Percentiles rank a stretch among this genome's conserved stretches.
Evolutionary conservation across 2,888 invertebrate species (phyloP).

Genomic region (Plusia festucae): DNA sequence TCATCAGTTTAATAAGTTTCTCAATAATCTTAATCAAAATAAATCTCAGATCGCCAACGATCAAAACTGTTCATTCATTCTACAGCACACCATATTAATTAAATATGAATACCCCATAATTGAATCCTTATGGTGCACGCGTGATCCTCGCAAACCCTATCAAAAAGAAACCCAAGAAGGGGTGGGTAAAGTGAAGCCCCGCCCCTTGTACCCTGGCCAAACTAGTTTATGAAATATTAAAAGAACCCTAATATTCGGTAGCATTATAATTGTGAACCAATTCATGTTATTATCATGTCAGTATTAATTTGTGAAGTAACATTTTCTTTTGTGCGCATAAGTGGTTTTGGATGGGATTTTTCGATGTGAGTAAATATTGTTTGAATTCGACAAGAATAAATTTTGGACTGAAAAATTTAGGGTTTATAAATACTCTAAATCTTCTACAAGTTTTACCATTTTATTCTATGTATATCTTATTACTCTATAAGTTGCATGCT

Average conservation of each 20-base stretch:
- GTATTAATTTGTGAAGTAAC: conserved; percentile 79
- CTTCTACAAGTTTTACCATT: background rate
- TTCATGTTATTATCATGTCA: conserved; percentile 87
- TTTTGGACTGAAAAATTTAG: conserved; percentile 20
- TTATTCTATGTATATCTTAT: too few species aligned
- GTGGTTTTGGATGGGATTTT: conserved; percentile 73
- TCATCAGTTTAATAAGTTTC: too few species aligned
- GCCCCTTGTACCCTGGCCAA: conserved; percentile 71
- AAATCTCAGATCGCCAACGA: conserved; percentile 56
- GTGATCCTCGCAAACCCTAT: conserved; percentile 69
- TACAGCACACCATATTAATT: conserved; percentile 80
- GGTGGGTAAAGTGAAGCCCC: conserved; percentile 75
- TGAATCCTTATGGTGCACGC: conserved; percentile 82
- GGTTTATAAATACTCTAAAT: background rate
- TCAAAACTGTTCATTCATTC: conserved; percentile 67
- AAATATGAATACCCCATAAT: conserved; percentile 87
- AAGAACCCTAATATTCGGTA: conserved; percentile 76
- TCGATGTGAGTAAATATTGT: conserved; percentile 57
- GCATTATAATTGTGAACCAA: conserved; percentile 83
- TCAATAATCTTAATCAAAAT: background rate
- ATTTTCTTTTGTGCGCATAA: conserved; percentile 62
- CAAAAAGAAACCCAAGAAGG: conserved; percentile 64
- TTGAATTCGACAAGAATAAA: conserved; percentile 31
- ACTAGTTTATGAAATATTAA: conserved; percentile 84
- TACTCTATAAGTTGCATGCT: too few species aligned